These are phyloP conservation scores for Coelopa frigida DNA, from an alignment of 1,140 invertebrate genomes.

Conservation along the genomic window DNA sequence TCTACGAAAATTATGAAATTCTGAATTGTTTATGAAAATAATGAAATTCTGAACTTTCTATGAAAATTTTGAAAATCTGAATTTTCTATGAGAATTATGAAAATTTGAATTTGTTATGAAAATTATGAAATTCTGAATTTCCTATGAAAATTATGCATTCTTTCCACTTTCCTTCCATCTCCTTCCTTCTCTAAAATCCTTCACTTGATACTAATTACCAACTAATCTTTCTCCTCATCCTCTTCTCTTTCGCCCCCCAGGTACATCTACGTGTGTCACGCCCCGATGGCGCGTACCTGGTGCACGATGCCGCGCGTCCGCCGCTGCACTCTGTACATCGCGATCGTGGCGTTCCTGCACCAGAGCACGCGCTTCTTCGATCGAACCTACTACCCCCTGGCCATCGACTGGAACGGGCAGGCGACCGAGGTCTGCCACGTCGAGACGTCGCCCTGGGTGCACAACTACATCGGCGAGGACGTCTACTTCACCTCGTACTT, in stretches of 20 bases:
- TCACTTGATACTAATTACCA: neutral
- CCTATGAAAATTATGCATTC: too few species aligned
- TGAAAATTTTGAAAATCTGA: too few species aligned
- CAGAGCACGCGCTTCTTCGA: conserved; percentile 76
- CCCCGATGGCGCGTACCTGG: conserved; percentile 73
- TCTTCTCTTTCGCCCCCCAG: conserved; percentile 15
- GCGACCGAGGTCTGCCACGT: conserved; percentile 53
- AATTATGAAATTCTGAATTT: too few species aligned
- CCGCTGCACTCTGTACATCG: conserved; percentile 68
- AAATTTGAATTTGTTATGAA: too few species aligned
- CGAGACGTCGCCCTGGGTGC: conserved; percentile 58
- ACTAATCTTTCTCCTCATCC: neutral
- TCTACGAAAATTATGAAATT: too few species aligned
- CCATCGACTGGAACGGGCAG: conserved; percentile 57
- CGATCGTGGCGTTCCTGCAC: conserved; percentile 65
- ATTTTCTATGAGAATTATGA: too few species aligned
- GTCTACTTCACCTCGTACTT: conserved; percentile 76
- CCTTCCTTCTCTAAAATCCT: neutral
- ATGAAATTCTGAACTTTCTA: too few species aligned
- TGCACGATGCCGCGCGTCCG: conserved; percentile 79
- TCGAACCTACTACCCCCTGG: conserved; percentile 42
- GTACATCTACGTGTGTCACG: conserved; percentile 89
- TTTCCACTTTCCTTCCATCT: too few species aligned
- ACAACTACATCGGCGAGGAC: conserved; percentile 54
- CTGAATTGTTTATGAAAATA: too few species aligned